Conservation (phyloP, 2,113 vertebrate species). For the Odontesthes bonariensis region DNA sequence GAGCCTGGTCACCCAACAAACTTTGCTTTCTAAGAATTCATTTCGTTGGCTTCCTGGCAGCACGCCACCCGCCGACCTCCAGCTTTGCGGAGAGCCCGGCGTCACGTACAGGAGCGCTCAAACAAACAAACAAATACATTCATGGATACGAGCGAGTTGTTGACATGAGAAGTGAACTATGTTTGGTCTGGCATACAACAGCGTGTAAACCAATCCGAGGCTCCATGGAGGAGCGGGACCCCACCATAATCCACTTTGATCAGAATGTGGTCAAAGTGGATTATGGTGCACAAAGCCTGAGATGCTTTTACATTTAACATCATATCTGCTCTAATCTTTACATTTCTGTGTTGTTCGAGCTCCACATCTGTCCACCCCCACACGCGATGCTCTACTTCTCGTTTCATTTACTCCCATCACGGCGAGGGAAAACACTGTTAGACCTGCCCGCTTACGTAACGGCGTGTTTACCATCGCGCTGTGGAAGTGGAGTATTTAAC, state of each 20-base stretch:
- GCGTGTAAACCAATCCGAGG: conserved; percentile 65
- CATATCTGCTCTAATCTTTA: neutral
- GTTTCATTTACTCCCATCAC: neutral
- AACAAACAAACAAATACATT: too few species aligned
- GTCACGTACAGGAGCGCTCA: too few species aligned
- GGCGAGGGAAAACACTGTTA: too few species aligned
- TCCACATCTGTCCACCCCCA: conserved; percentile 34
- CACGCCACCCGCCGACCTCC: too few species aligned
- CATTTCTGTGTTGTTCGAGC: conserved; percentile 4
- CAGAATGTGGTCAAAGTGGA: conserved; percentile 56
- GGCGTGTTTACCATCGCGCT: too few species aligned
- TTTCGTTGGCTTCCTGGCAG: too few species aligned
- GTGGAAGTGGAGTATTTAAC: too few species aligned
- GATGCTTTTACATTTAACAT: conserved; percentile 8
- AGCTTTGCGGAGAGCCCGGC: too few species aligned
- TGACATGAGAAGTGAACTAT: neutral
- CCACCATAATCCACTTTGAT: conserved; percentile 28
- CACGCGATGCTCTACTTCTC: neutral
- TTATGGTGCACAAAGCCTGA: conserved; percentile 49
- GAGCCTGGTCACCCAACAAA: too few species aligned
- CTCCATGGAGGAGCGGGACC: conserved; percentile 41
- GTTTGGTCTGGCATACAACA: conserved; percentile 33
- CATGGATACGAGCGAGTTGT: conserved; percentile 2
- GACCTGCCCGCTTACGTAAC: too few species aligned
- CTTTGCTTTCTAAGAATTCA: too few species aligned